These are phyloP conservation scores for Andrena chrysosceles DNA, from an alignment of 2,888 invertebrate genomes.

Conservation along the genomic window DNA sequence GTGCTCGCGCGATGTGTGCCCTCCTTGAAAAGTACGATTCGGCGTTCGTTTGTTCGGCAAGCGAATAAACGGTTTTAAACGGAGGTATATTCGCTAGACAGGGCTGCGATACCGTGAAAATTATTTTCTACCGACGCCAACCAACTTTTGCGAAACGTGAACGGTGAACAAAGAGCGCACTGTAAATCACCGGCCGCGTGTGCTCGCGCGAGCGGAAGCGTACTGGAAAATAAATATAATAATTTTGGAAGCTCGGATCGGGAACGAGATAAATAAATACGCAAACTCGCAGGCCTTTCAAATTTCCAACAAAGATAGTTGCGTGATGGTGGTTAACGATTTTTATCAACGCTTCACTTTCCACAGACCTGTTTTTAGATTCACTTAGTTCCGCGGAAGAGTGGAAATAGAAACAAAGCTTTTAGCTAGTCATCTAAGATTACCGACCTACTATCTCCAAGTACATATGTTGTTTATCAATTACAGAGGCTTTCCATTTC, in stretches of 20 bases:
- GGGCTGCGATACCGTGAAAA: background rate
- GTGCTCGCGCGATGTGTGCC: background rate
- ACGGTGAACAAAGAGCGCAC: background rate
- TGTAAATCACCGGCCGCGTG: background rate
- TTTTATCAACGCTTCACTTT: too few species aligned
- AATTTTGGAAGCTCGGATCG: constrained; percentile 20
- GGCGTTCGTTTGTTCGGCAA: constrained; percentile 26
- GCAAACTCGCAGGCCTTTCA: too few species aligned
- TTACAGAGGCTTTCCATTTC: constrained; percentile 1
- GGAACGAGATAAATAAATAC: constrained; percentile 10
- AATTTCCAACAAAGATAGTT: too few species aligned
- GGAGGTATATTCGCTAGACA: background rate
- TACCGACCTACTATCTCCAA: background rate
- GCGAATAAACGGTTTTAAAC: constrained; percentile 21
- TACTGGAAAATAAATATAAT: constrained; percentile 18
- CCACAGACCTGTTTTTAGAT: too few species aligned
- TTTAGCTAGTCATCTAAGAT: background rate
- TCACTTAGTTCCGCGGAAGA: background rate
- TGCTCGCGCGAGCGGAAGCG: constrained; percentile 10
- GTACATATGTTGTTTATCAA: constrained; percentile 14
- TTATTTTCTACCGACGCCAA: constrained; percentile 16
- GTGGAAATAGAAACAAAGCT: background rate
- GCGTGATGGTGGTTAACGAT: too few species aligned
- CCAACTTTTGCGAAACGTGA: constrained; percentile 18
- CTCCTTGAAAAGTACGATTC: constrained; percentile 21